Base-by-base conservation (phyloP, 2,797 vertebrate genomes). In the Otolemur crassicaudatus region DNA sequence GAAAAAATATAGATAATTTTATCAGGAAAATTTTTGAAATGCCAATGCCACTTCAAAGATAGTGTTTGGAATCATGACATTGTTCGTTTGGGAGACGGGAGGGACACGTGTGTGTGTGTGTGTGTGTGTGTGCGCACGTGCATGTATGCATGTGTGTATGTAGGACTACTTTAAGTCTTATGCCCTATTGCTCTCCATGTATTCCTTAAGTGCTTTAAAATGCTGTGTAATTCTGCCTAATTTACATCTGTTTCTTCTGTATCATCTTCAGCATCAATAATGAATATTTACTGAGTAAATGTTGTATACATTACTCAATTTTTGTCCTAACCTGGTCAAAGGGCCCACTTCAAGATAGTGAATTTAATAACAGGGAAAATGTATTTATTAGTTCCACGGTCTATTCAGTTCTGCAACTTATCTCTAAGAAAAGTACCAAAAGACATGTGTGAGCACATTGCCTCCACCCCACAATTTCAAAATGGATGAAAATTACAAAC, bases 231-330 rank as follows among this genome's bases (percentile, higher is more conserved):
- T 85, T 86, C 58, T 93, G 73, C 43, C 34, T 91, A n/a, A 80
- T 94, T 93, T 94, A 69, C 3, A 25, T 58, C 7, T 23, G 58
- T 56, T 70, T 76, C 43, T 89, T 82, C 22, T 46, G 8, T 40
- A 70, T 79, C 34, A 69, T 40, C 60, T 67, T 93, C 20, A 81
- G 10, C 5, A 94, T 80, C n/a, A 70, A 63, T 75, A 80, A 94
- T 72, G 19, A 81, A 90, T 96, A 88, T 83, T 92, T 94, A 73
- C 43, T 20, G 49, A 92, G 19, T 76, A 34, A 69, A 80, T 87
- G 73, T 58, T 75, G 9, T 75, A 89, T 83, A 72, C 1, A 34
- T 60, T 89, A 1, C 20, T 31, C 49, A 25, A 69, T 34, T 93
- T 23, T 79, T 84, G 9, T 72, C 63, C 19, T 83, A 23, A 25